A percentile compares a stretch with the other conserved stretches of the same genome.
Conservation (phyloP, 2,888 invertebrate genomes). For the Machimus rusticus region DNA sequence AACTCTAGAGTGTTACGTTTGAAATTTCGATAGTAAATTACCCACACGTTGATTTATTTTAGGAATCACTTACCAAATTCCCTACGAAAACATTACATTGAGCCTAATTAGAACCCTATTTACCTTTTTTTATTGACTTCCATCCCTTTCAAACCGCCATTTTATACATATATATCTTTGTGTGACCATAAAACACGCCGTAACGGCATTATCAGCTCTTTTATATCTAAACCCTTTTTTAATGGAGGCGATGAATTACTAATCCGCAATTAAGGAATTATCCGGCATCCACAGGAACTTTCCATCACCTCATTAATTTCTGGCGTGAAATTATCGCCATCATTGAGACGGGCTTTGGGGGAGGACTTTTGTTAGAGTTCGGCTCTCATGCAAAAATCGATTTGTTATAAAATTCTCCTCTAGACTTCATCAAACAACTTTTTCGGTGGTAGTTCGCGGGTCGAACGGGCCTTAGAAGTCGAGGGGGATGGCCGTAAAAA, state of each 20-base stretch:
- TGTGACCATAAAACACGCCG: background rate
- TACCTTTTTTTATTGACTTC: background rate
- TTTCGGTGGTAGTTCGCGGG: background rate
- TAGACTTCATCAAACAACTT: conserved; percentile 17
- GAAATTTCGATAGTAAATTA: background rate
- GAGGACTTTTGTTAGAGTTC: background rate
- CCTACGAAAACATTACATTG: background rate
- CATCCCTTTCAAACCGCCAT: background rate
- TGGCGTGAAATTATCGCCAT: background rate
- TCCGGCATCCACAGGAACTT: background rate
- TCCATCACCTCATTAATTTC: background rate
- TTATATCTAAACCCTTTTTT: background rate
- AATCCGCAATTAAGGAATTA: background rate
- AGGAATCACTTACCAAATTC: background rate
- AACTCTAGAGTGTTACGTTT: background rate
- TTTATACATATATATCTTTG: background rate
- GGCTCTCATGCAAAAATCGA: background rate
- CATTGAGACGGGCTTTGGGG: background rate
- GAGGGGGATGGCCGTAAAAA: background rate
- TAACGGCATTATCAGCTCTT: background rate
- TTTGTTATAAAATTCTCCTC: background rate
- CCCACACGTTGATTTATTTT: background rate
- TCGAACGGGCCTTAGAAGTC: background rate
- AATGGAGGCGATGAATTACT: background rate
- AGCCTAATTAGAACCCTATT: background rate